Evolutionary conservation across 2,797 vertebrate genomes (phyloP), one percentile per base, ranked within the genome.

Genomic region (Choloepus didactylus): DNA sequence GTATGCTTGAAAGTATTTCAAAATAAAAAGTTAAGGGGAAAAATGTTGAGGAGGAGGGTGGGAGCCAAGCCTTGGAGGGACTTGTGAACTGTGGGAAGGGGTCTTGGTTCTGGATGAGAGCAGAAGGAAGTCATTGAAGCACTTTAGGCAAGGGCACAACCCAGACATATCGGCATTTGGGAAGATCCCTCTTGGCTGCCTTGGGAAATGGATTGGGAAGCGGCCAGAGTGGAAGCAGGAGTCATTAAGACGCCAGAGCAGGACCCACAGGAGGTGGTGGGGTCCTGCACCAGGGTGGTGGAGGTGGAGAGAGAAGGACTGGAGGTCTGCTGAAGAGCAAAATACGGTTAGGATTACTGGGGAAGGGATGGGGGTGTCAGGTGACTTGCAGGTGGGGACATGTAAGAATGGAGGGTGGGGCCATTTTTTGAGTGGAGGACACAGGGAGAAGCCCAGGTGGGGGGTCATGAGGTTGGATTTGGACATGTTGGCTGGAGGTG

Each of bases 311-410:
- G 12, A 89, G 31, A 38, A 25, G 49, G 44, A 23, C 31, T 35
- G 1, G 19, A 77, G 35, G 80, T 19, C 31, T 12, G 72, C 1
- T 10, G 44, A 79, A 49, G 59, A 83, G 56, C 31, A 83, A 77
- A 5, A 35, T 1, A 5, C 2, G 3, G 1, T 54, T 35, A 31
- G 35, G 27, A 25, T 5, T 38, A 35, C 23, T 1, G 0, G 2
- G 10, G 16, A 76, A 62, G 25, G 81, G 69, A 82, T 15, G 21
- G 6, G 4, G 8, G 9, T 29, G 6, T 35, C 90, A 54, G 46
- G 23, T 70, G 60, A 62, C 21, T 73, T n/a, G 15, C 46, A 81
- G 62, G 83, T 66, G 18, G 14, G 35, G n/a, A 23, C 46, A 51
- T 29, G 46, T 27, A 29, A 29, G 44, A 51, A 46, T 84, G 72